Evolutionary conservation across 1,140 invertebrate genomes (phyloP), one percentile per base, ranked within the genome.

Genomic region (Drosophila ambigua): DNA sequence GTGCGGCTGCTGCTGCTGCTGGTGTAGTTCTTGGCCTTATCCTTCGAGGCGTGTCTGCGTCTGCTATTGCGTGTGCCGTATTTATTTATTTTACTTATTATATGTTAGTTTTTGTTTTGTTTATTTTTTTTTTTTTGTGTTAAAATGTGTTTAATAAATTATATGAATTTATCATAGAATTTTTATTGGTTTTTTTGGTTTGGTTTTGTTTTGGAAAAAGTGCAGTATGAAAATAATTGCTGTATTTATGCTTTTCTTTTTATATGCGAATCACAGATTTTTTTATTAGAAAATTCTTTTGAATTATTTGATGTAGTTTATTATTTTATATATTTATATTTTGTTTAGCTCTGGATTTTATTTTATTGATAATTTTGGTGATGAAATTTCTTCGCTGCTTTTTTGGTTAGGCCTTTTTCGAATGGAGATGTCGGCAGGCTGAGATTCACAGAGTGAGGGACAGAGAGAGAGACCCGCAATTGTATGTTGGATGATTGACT

Each of bases 201-300:
- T 16, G 16, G 16, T 45, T 64, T 65, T 51, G 41, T 24, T 60
- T 46, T 77, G 72, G 54, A 85, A 79, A 75, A 68, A 69, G 83
- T 82, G 82, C 74, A 76, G 62, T 85, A 88, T 87, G 82, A 88
- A 87, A 87, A 87, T 87, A 87, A 81, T 77, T 76, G 54, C 77
- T 84, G 48, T 74, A 13, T 13, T 39, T 39, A 13, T 39, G 4
- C 35, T 77, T 58, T 62, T 54, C 57, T 72, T 60, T 55, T 68
- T 75, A 66, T 75, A 63, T 62, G 61, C 73, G 63, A 85, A 85
- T 85, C 81, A 85, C 81, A 85, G 81, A 85, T 85, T 74, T 72
- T 63, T 84, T 87, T 81, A 77, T 74, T 77, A 61, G 58, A 64
- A 68, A 77, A 60, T 60, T 55, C 41, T 43, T 46, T 84, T 84